Evolutionary conservation across 2,113 vertebrate genomes (phyloP).

Genomic region (Otolemur garnettii): DNA sequence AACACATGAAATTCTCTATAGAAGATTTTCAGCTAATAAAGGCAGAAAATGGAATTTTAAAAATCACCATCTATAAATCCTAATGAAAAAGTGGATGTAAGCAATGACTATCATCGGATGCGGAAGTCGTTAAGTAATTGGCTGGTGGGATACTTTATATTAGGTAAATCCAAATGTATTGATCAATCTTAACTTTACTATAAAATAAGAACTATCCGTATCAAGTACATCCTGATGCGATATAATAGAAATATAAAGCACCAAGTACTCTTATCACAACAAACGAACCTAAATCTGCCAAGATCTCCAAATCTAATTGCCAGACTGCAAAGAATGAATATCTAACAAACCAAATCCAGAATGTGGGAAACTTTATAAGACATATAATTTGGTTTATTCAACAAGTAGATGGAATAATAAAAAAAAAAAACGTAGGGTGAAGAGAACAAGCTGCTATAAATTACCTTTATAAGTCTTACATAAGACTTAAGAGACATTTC

Average conservation of each 20-base stretch:
- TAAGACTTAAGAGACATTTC: background rate
- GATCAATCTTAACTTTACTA: constrained; percentile 5
- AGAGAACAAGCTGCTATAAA: background rate
- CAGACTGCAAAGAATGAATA: constrained; percentile 29
- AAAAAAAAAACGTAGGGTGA: background rate
- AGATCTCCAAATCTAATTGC: background rate
- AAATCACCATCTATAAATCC: background rate
- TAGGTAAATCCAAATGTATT: background rate
- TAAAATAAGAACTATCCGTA: background rate
- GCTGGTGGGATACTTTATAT: background rate
- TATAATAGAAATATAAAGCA: background rate
- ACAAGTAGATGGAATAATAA: background rate
- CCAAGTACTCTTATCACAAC: background rate
- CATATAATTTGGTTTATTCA: background rate
- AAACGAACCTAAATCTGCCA: background rate
- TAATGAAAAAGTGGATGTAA: background rate
- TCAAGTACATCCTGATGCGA: background rate
- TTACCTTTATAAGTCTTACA: background rate
- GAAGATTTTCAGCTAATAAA: constrained; percentile 57
- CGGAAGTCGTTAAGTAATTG: background rate
- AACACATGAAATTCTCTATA: constrained; percentile 2
- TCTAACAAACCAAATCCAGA: constrained; percentile 18
- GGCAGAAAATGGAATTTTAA: background rate
- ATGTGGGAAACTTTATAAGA: constrained; percentile 22
- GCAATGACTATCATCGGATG: background rate